phyloP scores from a whole-genome alignment of 2,797 vertebrate genomes.

The Megaceryle alcyon region DNA sequence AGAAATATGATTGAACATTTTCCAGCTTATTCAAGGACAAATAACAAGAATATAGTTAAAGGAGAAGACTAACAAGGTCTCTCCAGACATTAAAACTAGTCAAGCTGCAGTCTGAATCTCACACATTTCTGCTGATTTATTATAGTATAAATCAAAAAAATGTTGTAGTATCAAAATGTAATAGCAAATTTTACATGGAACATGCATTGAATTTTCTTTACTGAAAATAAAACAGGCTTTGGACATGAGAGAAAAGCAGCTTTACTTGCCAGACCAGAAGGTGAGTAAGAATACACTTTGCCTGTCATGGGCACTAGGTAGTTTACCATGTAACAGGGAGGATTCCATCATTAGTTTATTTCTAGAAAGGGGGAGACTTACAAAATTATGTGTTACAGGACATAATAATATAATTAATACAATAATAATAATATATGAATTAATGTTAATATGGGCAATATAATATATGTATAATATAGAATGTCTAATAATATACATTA shows the following conservation, averaged over 20 bases:
- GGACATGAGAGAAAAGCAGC: not conserved
- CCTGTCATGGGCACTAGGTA: not conserved
- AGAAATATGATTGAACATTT: not conserved
- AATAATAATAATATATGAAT: no score
- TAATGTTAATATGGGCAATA: no score
- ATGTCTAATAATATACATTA: no score
- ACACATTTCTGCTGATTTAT: not conserved
- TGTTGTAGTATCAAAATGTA: not conserved
- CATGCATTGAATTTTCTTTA: not conserved
- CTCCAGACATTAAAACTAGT: not conserved
- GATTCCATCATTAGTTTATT: not conserved
- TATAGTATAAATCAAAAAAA: not conserved
- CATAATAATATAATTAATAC: no score
- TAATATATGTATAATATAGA: no score
- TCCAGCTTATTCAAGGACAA: not conserved
- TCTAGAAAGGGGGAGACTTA: not conserved
- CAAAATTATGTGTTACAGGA: not conserved
- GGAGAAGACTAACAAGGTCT: not conserved
- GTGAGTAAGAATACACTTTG: not conserved
- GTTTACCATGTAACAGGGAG: fast-evolving
- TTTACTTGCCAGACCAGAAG: not conserved
- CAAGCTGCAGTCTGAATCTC: not conserved
- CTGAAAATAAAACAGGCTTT: not conserved
- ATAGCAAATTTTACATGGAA: not conserved
- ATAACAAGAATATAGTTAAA: not conserved